Percentiles rank a stretch among this genome's conserved stretches.
Conservation (phyloP, 92 coral and sea anemone genomes). For the Zoanthus gigantus region DNA sequence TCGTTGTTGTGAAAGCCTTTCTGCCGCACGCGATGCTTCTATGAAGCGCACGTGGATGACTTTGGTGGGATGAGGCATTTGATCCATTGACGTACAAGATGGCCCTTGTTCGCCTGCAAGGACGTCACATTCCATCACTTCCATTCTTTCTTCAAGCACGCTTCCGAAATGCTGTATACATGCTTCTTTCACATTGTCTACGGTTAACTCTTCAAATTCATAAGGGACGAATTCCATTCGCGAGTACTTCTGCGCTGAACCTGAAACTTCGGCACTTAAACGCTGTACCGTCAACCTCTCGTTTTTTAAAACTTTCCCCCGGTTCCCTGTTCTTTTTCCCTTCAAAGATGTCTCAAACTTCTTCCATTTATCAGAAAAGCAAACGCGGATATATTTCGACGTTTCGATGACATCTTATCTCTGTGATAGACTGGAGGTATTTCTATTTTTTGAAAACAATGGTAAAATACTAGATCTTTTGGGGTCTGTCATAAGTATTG, state of each 20-base stretch:
- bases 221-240: conserved; percentile 28
- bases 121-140: conserved; percentile 16
- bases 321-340: conserved; percentile 36
- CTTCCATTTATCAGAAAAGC: background rate
- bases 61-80: conserved; percentile 29
- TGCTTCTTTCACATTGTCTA: background rate
- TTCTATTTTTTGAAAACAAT: background rate
- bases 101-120: conserved; percentile 34
- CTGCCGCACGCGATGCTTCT: conserved; percentile 9
- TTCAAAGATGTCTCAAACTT: conserved; percentile 28
- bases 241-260: conserved; percentile 17
- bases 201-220: conserved; percentile 4
- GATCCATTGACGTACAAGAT: conserved; percentile 18
- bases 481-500: background rate
- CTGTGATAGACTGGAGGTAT: background rate
- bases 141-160: conserved; percentile 2
- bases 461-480: background rate
- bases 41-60: conserved; percentile 45
- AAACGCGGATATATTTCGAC: too few relatives aligned
- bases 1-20: conserved; percentile 15
- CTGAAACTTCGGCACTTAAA: conserved; percentile 39
- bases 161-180: conserved; percentile 24
- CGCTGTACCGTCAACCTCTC: conserved; percentile 42
- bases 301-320: conserved; percentile 26
- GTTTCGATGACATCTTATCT: background rate